Base-by-base conservation (phyloP, 1,140 invertebrate species). In the Drosophila tani region DNA sequence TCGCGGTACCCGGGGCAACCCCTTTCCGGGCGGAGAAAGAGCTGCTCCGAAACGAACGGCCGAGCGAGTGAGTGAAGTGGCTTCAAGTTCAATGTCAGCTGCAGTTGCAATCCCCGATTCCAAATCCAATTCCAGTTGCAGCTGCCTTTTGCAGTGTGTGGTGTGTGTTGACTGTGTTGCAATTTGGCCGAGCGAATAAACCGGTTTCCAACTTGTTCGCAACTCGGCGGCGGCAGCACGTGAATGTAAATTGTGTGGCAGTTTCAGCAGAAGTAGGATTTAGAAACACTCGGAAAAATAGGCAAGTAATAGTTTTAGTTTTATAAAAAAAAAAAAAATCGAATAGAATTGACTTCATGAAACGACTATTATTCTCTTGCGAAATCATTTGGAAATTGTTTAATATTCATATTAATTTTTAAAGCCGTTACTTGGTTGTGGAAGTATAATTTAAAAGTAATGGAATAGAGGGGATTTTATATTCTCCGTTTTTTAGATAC, bases 41-140 rank as follows among this genome's bases (percentile, higher is more conserved):
- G 51, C 51, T 21, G 17, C 32, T 19, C 12, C 35, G 32, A 35
- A 32, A 32, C 11, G 35, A 35, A 35, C 32, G 11, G 2, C 11
- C 27, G 27, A 51, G 27, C 12, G 49, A 50, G 15, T 14, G 49
- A 53, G 29, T 50, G 24, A 29, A 69, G 27, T 56, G 70, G 32
- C 55, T 68, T 87, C 84, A 87, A 88, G 84, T 87, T 87, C 84
- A 87, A 87, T 87, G 84, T 87, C 84, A 87, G 84, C 82, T 67
- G 65, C 79, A 75, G 57, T 56, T 69, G 75, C 67, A 57, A 12
- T 38, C 59, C 51, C 68, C 60, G 46, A 15, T 38, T 56, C 45
- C 64, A 67, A 43, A 55, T 53, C 55, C 64, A 60, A 49, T 66
- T 67, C 68, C 47, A 87, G 84, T 77, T 67, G 65, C 79, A 80